A percentile compares a stretch with the other conserved stretches of the same genome.
Evolutionary conservation across 2,113 vertebrate genomes (phyloP).

Genomic region (Nibea albiflora): DNA sequence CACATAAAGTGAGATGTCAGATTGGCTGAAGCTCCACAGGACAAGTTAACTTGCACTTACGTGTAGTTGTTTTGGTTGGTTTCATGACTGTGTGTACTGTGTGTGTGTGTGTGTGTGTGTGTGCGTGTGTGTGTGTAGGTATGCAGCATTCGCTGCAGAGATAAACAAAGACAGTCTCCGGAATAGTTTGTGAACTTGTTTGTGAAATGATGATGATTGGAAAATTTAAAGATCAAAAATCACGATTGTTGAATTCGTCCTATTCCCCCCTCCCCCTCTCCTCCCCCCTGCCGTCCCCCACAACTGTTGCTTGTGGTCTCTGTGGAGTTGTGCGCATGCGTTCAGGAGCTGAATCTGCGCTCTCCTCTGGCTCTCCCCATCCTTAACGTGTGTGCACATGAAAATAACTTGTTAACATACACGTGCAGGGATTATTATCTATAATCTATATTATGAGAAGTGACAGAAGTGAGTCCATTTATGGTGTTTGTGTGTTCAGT

Average conservation of each 20-base stretch:
- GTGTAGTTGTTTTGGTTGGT: background rate
- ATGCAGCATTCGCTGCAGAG: background rate
- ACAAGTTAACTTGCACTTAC: background rate
- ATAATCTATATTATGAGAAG: background rate
- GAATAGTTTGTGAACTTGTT: background rate
- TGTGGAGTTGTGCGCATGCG: slow-evolving; percentile 74
- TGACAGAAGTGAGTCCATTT: background rate
- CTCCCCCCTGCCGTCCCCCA: background rate
- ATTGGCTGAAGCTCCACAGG: background rate
- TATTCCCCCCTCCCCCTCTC: background rate
- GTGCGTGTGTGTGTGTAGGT: background rate
- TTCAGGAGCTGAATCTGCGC: slow-evolving; percentile 28
- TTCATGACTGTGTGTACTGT: background rate
- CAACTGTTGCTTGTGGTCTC: slow-evolving; percentile 57
- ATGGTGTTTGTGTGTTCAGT: background rate
- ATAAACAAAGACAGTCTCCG: background rate
- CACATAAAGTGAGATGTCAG: slow-evolving; percentile 14
- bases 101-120: too few relatives aligned
- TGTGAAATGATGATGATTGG: background rate
- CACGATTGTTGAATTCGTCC: slow-evolving; percentile 33
- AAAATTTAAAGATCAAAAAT: slow-evolving; percentile 13
- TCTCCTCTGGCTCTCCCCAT: slow-evolving; percentile 3
- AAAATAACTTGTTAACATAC: background rate
- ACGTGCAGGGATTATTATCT: background rate
- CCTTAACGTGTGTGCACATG: slow-evolving; percentile 32